These are phyloP conservation scores for Ceratina australensis DNA, from an alignment of 1,140 invertebrate genomes.

Conservation along the genomic window DNA sequence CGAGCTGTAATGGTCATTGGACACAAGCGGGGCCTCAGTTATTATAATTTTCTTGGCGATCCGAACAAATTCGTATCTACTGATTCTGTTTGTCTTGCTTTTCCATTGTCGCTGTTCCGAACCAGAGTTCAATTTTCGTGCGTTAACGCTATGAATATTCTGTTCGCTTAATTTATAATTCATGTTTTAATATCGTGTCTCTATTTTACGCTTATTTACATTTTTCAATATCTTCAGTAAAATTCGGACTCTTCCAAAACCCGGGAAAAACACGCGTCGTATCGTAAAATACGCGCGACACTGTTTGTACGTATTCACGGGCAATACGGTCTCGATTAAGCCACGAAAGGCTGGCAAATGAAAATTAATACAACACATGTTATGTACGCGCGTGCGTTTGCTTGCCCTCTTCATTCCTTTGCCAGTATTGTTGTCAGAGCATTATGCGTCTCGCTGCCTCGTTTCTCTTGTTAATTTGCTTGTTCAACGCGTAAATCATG, in stretches of 20 bases:
- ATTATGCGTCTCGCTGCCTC: slow-evolving; percentile 28
- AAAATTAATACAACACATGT: slow-evolving; percentile 70
- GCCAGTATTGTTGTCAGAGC: background rate
- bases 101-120: background rate
- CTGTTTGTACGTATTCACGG: slow-evolving; percentile 61
- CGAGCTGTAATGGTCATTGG: slow-evolving; percentile 13
- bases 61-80: background rate
- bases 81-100: background rate
- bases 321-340: slow-evolving; percentile 71
- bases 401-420: slow-evolving; percentile 28
- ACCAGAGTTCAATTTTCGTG: background rate
- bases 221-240: too few relatives aligned
- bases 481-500: background rate
- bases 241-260: background rate
- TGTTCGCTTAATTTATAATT: background rate
- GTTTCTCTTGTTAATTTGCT: slow-evolving; percentile 20
- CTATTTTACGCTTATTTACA: too few relatives aligned
- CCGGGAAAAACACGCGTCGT: background rate
- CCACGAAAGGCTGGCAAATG: slow-evolving; percentile 60
- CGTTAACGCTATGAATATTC: too few relatives aligned
- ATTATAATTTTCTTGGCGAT: background rate
- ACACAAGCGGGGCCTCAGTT: background rate
- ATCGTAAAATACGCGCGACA: slow-evolving; percentile 59
- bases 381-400: slow-evolving; percentile 23
- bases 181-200: too few relatives aligned